Base-by-base conservation (phyloP, 2,113 vertebrate genomes). In the Cyrtonyx montezumae region DNA sequence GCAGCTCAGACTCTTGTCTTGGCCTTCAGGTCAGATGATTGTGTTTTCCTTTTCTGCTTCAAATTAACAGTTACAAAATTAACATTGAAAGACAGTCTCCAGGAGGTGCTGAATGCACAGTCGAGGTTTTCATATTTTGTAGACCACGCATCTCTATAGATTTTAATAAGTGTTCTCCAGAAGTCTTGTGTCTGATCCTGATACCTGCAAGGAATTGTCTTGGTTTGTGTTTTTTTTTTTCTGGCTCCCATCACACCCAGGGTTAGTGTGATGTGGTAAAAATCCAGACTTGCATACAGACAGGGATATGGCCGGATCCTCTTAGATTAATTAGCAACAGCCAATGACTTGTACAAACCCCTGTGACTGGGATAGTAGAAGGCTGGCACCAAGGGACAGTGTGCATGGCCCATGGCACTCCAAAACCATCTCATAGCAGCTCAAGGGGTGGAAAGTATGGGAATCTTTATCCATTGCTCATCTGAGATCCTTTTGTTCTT, bases 221-320 rank as follows among this genome's bases (percentile, higher is more conserved):
- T 42, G 23, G 3, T 55, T 53, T 17, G 8, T 4, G 0, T 21
- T 84, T 76, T 51, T 91, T 20, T n/a, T 51, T 91, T 20, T n/a
- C 58, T 53, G 25, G 3, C 6, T 30, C 6, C 8, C 15, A 5
- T 37, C 21, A 81, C 40, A 43, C 25, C 8, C 1, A 1, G 10
- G 19, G 9, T 21, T 45, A 36, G 4, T 8, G n/a, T 51, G n/a
- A 73, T 36, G 9, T 37, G 25, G 3, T 7, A 37, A 86, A 48
- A 75, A 75, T 43, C 15, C 4, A 16, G 75, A 18, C 7, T 20
- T 9, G 7, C 0, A 0, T 36, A 6, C 3, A 5, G 32, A 40
- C 32, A 56, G n/a, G 13, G 73, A 9, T 11, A 22, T 23, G 23
- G 1, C 17, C 22, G 40, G n/a, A 2, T 43, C 48, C 11, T 66